Evolutionary conservation across 2,113 vertebrate species (phyloP), one percentile per base, ranked within the genome.

Genomic region (Plecotus auritus): DNA sequence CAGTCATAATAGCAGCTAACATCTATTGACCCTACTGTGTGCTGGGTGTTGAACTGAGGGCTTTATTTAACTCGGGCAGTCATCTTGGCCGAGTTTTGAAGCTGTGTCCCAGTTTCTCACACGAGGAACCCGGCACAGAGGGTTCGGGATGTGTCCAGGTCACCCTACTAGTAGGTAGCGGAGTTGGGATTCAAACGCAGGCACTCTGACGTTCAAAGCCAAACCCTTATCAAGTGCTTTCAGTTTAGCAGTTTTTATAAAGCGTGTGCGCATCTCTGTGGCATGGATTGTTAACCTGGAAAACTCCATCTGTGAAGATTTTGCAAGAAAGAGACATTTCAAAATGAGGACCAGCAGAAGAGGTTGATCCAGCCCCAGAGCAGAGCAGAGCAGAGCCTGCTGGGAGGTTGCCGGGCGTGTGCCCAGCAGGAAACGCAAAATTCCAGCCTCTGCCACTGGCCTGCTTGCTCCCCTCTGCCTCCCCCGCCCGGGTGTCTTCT

Each of bases 271-370:
- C n/a, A 26, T 88, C 95, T 93, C 85, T 59, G 64, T 66, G 93
- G 81, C 35, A 73, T n/a, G 72, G 32, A 37, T 30, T 82, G 85
- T 89, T 42, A 49, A 73, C 37, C 77, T 56, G 37, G 82, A 91
- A 94, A 81, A 89, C 18, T 13, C 23, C 49, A 35, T 66, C 40
- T 85, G 47, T 49, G 69, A 88, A 94, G 80, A 89, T 93, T 72
- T 88, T 88, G 69, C 64, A 72, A 85, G 78, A 37, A 90, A 64
- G 70, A 77, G 40, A 56, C 17, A 67, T 96, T 92, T 97, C 47
- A 70, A 90, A 95, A 66, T 28, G 61, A 82, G 77, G 28, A 66
- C 42, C 35, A 69, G 54, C 40, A 7, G 23, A 86, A n/a, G 66
- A 26, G 40, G 49, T 66, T 22, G 67, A 16, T 7, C 30, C 28